Evolutionary conservation across 2,888 invertebrate genomes (phyloP).

Genomic region (Myopa testacea): DNA sequence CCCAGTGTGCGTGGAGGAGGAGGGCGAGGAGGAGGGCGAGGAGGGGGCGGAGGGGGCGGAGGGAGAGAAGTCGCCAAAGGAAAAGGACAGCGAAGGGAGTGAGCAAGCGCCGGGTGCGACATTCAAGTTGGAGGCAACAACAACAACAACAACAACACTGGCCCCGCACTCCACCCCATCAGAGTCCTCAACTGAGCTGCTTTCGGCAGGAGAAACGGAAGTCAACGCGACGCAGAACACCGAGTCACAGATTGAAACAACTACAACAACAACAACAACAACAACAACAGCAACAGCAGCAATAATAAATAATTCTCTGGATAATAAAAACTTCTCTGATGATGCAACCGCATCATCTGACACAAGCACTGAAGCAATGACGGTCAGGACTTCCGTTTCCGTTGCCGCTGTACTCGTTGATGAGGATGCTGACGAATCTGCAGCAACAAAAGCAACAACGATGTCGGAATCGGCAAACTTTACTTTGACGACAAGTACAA

Average conservation of each 20-base stretch:
- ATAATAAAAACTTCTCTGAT: background rate
- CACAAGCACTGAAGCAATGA: background rate
- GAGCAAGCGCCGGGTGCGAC: background rate
- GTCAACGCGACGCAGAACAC: background rate
- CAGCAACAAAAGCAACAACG: background rate
- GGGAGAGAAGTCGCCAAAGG: background rate
- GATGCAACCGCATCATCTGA: background rate
- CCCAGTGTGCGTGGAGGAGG: constrained; percentile 52
- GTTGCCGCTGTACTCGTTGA: background rate
- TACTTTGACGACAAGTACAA: too few species aligned
- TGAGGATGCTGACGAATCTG: background rate
- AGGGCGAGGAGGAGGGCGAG: constrained; percentile 13
- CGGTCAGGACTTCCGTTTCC: background rate
- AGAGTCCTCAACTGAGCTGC: too few species aligned
- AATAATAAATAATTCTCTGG: background rate
- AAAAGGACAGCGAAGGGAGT: background rate
- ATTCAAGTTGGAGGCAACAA: constrained; percentile 26
- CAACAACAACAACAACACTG: background rate
- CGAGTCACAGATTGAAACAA: background rate
- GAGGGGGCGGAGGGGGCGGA: too few species aligned
- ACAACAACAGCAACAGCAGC: background rate
- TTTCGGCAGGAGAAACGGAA: background rate
- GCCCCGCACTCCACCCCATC: too few species aligned
- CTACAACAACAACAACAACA: constrained; percentile 14
- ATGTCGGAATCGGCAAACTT: background rate